These are phyloP conservation scores for Pampusana beccarii DNA, from an alignment of 2,113 vertebrate species.

Conservation along the genomic window DNA sequence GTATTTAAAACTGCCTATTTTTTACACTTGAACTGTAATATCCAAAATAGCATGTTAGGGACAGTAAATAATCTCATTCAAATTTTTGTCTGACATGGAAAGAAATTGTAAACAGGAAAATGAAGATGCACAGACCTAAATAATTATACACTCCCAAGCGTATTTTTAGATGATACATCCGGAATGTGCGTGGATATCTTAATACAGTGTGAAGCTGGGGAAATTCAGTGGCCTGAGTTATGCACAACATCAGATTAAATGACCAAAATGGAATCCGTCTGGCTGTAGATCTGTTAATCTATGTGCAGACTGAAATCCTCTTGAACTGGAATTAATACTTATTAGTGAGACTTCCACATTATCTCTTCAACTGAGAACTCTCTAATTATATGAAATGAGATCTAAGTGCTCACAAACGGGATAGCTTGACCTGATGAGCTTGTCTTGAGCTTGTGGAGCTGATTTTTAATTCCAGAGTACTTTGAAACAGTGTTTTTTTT, in stretches of 20 bases:
- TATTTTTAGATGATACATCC: neutral
- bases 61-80: neutral
- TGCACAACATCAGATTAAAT: neutral
- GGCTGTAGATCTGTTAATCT: neutral
- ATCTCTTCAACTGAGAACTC: neutral
- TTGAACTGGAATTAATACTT: constrained; percentile 28
- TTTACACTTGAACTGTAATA: neutral
- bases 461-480: neutral
- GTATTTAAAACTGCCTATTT: neutral
- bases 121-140: neutral
- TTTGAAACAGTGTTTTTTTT: neutral
- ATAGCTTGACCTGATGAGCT: neutral
- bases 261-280: neutral
- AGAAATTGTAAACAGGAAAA: neutral
- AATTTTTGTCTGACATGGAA: neutral
- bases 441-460: neutral
- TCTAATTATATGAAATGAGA: neutral
- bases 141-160: neutral
- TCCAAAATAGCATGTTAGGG: neutral
- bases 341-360: neutral
- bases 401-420: neutral
- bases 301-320: neutral
- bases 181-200: neutral
- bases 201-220: neutral
- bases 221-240: neutral